Conservation (phyloP, 1,140 invertebrate genomes). For the Subanguina moxae region DNA sequence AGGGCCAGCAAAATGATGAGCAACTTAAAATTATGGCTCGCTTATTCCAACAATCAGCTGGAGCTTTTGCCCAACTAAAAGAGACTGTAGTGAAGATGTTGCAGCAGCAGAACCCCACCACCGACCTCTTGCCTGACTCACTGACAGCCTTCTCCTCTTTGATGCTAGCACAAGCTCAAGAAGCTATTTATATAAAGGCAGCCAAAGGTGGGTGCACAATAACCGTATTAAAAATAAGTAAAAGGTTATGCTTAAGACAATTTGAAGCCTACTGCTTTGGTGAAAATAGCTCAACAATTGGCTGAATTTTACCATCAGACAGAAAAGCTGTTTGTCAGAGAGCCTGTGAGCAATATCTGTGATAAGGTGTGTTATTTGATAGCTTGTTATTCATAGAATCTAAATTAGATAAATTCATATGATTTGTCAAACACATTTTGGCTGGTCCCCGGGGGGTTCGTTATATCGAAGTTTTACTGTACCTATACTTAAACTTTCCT, state of each 20-base stretch:
- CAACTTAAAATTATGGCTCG: slow-evolving; percentile 87
- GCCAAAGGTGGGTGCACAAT: slow-evolving; percentile 70
- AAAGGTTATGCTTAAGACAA: slow-evolving; percentile 67
- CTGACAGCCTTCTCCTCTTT: slow-evolving; percentile 76
- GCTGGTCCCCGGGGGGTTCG: no score
- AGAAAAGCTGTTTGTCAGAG: slow-evolving; percentile 78
- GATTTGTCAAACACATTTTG: neutral
- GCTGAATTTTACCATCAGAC: slow-evolving; percentile 89
- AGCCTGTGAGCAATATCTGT: slow-evolving; percentile 75
- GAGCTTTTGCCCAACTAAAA: slow-evolving; percentile 83
- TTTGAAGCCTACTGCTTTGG: slow-evolving; percentile 86
- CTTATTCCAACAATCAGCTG: slow-evolving; percentile 77
- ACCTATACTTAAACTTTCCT: slow-evolving; percentile 59
- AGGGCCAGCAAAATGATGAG: slow-evolving; percentile 80
- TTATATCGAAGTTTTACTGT: slow-evolving; percentile 12
- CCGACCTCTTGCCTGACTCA: slow-evolving; percentile 86
- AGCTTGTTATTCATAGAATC: no score
- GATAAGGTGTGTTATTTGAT: slow-evolving; percentile 68
- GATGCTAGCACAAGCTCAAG: slow-evolving; percentile 95
- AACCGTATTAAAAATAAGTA: slow-evolving; percentile 14
- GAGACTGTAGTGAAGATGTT: slow-evolving; percentile 75
- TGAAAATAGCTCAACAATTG: slow-evolving; percentile 82
- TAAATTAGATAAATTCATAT: slow-evolving; percentile 61
- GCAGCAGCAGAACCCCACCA: slow-evolving; percentile 77
- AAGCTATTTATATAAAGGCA: slow-evolving; percentile 89